Base-by-base conservation (phyloP, 2,113 vertebrate species). In the Lampris megalopsis region DNA sequence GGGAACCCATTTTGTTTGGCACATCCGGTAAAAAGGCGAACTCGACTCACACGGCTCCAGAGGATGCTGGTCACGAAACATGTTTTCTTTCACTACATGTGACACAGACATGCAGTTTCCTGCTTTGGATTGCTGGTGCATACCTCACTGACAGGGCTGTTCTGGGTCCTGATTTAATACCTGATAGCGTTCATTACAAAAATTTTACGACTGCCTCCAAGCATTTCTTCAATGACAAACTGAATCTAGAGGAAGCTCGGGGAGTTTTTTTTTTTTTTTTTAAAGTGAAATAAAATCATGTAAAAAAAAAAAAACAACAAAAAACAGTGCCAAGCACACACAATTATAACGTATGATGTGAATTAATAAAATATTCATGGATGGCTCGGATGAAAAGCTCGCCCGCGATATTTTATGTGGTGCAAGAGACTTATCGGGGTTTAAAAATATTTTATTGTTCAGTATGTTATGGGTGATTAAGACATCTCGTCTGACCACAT, bases 71-170 rank as follows among this genome's bases (percentile, higher is more conserved):
- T 64, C 43, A 6, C 54, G 65, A 67, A 54, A 54, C 13, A 54
- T 67, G 37, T 49, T 42, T 38, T 24, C 6, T 10, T 9, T 13
- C 37, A 77, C 52, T 54, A 40, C 24, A 9, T 0, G 9, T 57
- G 68, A 58, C 48, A 48, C 69, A 35, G 62, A 68, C 67, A 40
- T 75, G 63, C 57, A 66, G 72, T 53, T 63, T 75, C 84, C 71
- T 80, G 83, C 79, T 79, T 64, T 38, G 9, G 5, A 43, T 48
- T 69, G 41, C 54, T 50, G 11, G 13, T 52, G 38, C 77, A 86
- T 80, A 73, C 68, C 63, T 43, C 3, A 79, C 59, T 57, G 65
- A 80, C 78, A 70, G 71, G 3, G 24, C 42, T 63, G 42, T 66
- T 66, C 69, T 70, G 6, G 1, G 43, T 56, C 77, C 47, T 52